These are phyloP conservation scores for Odocoileus hemionus DNA, from an alignment of 2,113 vertebrate species.

Conservation along the genomic window DNA sequence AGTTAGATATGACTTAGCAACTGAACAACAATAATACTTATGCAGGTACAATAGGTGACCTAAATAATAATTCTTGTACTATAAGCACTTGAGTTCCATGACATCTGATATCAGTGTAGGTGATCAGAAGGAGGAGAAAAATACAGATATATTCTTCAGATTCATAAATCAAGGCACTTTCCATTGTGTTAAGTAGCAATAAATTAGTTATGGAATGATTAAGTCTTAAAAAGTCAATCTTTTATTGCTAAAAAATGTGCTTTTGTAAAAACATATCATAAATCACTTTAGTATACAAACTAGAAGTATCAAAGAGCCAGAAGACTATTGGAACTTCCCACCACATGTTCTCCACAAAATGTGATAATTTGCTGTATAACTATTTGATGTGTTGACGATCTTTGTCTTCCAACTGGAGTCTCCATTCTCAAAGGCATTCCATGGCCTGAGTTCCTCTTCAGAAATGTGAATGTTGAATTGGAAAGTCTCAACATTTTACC, in stretches of 20 bases:
- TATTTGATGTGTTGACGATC: neutral
- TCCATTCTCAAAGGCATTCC: neutral
- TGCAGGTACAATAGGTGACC: neutral
- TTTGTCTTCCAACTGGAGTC: neutral
- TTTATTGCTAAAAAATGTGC: neutral
- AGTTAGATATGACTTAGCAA: neutral
- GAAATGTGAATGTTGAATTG: neutral
- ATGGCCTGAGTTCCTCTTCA: neutral
- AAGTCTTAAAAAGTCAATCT: neutral
- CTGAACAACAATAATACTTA: neutral
- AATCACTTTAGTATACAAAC: neutral
- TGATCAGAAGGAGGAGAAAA: neutral
- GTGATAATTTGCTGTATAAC: neutral
- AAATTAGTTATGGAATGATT: neutral
- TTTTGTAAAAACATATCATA: neutral
- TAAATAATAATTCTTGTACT: neutral
- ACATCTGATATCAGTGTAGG: neutral
- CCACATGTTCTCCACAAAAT: neutral
- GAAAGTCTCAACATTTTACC: conserved; percentile 3
- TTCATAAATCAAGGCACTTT: neutral
- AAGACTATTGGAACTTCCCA: neutral
- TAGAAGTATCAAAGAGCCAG: neutral
- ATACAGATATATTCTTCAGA: neutral
- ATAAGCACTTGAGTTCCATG: neutral
- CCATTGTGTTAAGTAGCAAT: neutral